Evolutionary conservation across 2,113 vertebrate species (phyloP), one percentile per base, ranked within the genome.

Genomic region (Scomber colias): DNA sequence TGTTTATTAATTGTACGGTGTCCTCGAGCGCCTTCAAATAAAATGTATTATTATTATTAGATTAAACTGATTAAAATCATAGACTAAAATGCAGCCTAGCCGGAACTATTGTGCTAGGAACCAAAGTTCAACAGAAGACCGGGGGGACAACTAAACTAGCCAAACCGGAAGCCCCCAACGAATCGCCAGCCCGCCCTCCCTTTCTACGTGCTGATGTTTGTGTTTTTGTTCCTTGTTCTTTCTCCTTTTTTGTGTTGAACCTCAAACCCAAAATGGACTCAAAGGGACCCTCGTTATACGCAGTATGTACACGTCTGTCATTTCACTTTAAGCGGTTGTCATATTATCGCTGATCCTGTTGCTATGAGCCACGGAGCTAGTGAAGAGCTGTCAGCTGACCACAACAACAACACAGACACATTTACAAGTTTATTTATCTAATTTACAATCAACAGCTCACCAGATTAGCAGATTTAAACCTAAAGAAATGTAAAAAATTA

Each of bases 231-330:
- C 56, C 63, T 5, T 56, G 19, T 61, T 7, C 0, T 48, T 55
- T 69, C 2, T 15, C 65, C 11, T 44, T 73, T 44, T 56, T 17
- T 40, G n/a, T 46, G 30, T 11, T 30, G 11, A 4, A 2, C 49
- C 24, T 19, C 40, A 15, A 3, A 59, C n/a, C 60, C 51, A 44
- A 61, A 24, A 95, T 94, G 92, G 92, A 87, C 4, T 80, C 89
- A 27, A 82, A 56, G 50, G 87, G 80, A 71, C 31, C 75, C 1
- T 57, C 82, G 12, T 49, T 78, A 12, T 70, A 84, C 44, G n/a
- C 75, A 60, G 94, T 95, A 90, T 4, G 94, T 94, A 89, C n/a
- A 24, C n/a, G 16, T 27, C 24, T 27, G 24, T 13, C 2, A 1
- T 61, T 81, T 27, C 5, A 17, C 5, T 12, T 13, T 24, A 14